A percentile compares a stretch with the other conserved stretches of the same genome.
Evolutionary conservation across 2,888 invertebrate species (phyloP).

Genomic region (Syrphus vitripennis): DNA sequence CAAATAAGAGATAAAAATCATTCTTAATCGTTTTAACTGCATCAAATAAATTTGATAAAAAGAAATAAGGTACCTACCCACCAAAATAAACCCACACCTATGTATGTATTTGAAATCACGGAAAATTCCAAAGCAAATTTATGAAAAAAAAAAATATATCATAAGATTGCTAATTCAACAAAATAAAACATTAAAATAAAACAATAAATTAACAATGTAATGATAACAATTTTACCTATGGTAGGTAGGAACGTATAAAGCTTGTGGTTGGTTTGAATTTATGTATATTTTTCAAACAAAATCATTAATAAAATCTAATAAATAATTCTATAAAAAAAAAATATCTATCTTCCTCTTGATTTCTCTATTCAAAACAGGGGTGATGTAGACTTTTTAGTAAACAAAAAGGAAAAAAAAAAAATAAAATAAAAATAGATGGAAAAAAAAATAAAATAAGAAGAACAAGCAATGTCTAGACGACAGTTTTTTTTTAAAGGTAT

Average conservation of each 20-base stretch:
- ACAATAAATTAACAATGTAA: constrained; percentile 24
- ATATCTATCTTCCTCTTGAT: background rate
- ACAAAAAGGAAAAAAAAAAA: background rate
- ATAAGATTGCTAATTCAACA: background rate
- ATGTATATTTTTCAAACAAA: background rate
- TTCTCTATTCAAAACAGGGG: background rate
- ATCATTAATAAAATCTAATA: constrained; percentile 16
- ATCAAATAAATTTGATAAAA: background rate
- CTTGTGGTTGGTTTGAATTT: no score
- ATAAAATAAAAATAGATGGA: constrained; percentile 31
- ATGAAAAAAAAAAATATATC: background rate
- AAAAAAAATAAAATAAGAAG: constrained; percentile 15
- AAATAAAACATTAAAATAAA: constrained; percentile 3
- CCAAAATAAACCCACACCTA: no score
- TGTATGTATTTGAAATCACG: background rate
- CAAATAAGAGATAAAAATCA: constrained; percentile 8
- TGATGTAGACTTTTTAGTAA: constrained; percentile 1
- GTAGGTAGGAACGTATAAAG: background rate
- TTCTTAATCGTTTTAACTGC: background rate
- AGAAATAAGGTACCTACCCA: no score
- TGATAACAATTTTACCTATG: constrained; percentile 13
- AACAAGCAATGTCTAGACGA: constrained; percentile 61
- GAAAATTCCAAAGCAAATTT: background rate
- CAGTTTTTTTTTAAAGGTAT: constrained; percentile 39
- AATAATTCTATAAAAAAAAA: constrained; percentile 7